Evolutionary conservation across 1,140 invertebrate species (phyloP).

Genomic region (Drosophila gunungcola): DNA sequence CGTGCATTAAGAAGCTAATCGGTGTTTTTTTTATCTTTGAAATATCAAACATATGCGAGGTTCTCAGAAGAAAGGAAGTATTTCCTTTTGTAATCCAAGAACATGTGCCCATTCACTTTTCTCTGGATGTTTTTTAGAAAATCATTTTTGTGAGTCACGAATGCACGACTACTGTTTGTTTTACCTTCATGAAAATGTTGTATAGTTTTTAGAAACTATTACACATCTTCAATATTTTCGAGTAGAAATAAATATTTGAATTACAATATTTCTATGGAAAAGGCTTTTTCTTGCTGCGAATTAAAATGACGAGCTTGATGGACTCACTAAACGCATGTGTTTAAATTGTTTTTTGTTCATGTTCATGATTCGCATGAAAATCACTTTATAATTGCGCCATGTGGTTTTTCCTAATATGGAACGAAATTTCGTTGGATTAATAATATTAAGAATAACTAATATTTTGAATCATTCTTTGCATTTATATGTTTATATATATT

Average conservation of each 20-base stretch:
- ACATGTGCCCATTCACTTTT: slow-evolving; percentile 1
- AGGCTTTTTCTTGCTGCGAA: neutral
- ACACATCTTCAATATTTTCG: too few relatives aligned
- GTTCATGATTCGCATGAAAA: slow-evolving; percentile 15
- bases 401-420: neutral
- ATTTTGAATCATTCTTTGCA: neutral
- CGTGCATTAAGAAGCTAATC: neutral
- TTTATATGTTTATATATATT: too few relatives aligned
- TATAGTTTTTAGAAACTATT: too few relatives aligned
- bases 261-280: neutral
- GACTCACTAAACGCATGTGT: slow-evolving; percentile 20
- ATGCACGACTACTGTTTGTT: too few relatives aligned
- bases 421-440: neutral
- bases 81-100: neutral
- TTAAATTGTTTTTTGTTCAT: neutral
- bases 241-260: neutral
- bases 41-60: neutral
- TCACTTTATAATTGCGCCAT: neutral
- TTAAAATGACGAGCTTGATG: slow-evolving; percentile 12
- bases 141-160: neutral
- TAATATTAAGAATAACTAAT: neutral
- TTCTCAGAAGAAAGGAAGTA: slow-evolving; percentile 1
- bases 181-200: too few relatives aligned
- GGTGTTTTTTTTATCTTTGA: neutral
- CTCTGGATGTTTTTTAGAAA: neutral